Percentiles rank a stretch among this genome's conserved stretches.
Evolutionary conservation across 1,140 invertebrate species (phyloP).

Genomic region (Macrosteles quadrilineatus): DNA sequence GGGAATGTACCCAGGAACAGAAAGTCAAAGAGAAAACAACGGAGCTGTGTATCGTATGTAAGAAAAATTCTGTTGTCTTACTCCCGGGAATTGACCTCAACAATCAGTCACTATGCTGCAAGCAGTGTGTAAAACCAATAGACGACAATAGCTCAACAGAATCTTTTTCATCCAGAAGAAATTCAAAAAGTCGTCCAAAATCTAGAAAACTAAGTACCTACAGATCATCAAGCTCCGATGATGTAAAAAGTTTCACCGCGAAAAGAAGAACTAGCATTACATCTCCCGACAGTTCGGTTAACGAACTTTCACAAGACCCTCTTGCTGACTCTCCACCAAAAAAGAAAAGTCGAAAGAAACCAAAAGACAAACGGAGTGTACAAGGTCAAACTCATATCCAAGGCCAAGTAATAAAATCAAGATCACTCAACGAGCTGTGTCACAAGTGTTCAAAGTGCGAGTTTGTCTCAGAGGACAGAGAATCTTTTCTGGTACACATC

Average conservation of each 20-base stretch:
- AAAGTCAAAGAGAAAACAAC: not conserved
- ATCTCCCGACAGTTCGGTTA: not conserved
- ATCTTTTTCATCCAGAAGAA: not conserved
- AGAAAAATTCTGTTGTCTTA: constrained; percentile 20
- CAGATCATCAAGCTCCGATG: not conserved
- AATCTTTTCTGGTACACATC: constrained; percentile 56
- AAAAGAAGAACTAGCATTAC: not conserved
- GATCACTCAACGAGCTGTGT: not conserved
- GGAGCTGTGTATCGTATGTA: constrained; percentile 28
- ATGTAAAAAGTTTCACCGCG: not conserved
- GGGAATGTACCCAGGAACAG: constrained; percentile 3
- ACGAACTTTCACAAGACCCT: not conserved
- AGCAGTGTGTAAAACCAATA: constrained; percentile 13
- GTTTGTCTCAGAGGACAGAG: constrained; percentile 48
- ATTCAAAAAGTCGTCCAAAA: not conserved
- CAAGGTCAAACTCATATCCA: not conserved
- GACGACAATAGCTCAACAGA: not conserved
- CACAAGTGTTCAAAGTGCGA: constrained; percentile 49
- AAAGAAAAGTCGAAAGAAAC: not conserved
- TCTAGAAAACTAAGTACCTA: not conserved
- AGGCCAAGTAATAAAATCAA: not conserved
- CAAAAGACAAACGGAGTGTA: not conserved
- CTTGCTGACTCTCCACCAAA: not conserved
- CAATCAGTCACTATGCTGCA: constrained; percentile 28
- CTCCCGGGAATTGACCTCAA: constrained; percentile 13